A percentile compares a stretch with the other conserved stretches of the same genome.
Conservation (phyloP, 2,113 vertebrate species). For the Cinclus mexicanus region DNA sequence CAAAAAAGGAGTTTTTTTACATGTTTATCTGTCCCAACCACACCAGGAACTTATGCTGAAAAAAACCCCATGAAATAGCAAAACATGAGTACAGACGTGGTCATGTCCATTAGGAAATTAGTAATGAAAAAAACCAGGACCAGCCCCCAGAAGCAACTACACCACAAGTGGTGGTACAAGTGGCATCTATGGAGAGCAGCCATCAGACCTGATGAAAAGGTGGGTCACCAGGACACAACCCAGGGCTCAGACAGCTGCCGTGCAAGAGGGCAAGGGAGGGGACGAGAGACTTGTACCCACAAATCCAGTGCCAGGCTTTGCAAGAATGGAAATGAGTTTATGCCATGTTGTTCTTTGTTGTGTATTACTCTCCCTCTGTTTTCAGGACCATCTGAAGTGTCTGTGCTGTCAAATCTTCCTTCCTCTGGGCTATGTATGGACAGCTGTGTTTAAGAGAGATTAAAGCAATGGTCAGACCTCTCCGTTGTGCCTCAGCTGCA, state of each 20-base stretch:
- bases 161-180: background rate
- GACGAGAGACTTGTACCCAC: background rate
- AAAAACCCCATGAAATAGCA: fast-evolving
- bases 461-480: background rate
- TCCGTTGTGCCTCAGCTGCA: background rate
- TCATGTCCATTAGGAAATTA: background rate
- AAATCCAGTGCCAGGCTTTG: background rate
- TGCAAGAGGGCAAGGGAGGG: background rate
- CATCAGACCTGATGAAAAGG: background rate
- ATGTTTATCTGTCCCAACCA: background rate
- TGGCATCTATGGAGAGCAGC: background rate
- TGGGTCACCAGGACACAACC: background rate
- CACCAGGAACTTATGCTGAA: background rate
- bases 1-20: background rate
- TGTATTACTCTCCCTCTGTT: background rate
- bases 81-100: background rate
- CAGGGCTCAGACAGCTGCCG: background rate
- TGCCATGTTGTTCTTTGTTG: background rate
- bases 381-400: background rate
- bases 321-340: background rate
- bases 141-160: fast-evolving
- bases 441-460: background rate
- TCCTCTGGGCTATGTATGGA: background rate
- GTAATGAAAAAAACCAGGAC: background rate
- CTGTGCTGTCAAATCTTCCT: background rate